phyloP scores from a whole-genome alignment of 2,113 vertebrate species.

The Brachionichthys hirsutus region DNA sequence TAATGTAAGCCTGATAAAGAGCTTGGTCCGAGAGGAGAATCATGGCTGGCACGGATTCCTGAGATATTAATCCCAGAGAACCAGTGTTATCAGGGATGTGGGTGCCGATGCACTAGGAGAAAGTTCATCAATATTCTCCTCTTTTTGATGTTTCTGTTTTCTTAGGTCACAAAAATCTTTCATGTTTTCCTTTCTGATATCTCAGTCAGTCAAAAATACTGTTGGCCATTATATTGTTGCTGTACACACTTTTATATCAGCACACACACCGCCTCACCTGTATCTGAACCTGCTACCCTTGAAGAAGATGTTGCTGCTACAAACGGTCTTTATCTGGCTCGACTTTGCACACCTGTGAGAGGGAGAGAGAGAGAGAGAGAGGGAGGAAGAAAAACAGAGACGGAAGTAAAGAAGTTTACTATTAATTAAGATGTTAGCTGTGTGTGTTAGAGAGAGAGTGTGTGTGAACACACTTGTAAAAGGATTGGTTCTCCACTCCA shows the following conservation, averaged over 20 bases:
- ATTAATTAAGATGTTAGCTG: too few species aligned
- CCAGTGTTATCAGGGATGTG: neutral
- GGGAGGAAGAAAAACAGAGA: slow-evolving; percentile 17
- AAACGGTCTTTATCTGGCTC: slow-evolving; percentile 97
- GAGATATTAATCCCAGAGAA: slow-evolving; percentile 35
- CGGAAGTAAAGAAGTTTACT: neutral
- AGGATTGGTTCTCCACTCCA: slow-evolving; percentile 97
- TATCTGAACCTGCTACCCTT: slow-evolving; percentile 98
- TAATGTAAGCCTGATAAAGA: slow-evolving; percentile 39
- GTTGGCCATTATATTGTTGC: too few species aligned
- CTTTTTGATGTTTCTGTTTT: too few species aligned
- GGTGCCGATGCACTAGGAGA: neutral
- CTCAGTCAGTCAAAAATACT: too few species aligned
- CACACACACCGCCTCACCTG: slow-evolving; percentile 78
- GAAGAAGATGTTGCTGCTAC: slow-evolving; percentile 98
- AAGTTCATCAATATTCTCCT: neutral
- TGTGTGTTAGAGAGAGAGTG: slow-evolving; percentile 8
- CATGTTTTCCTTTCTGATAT: too few species aligned
- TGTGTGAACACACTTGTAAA: slow-evolving; percentile 91
- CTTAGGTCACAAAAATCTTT: too few species aligned
- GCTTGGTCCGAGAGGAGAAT: slow-evolving; percentile 43
- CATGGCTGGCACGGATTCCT: slow-evolving; percentile 20
- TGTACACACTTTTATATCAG: too few species aligned
- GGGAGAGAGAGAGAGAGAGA: too few species aligned
- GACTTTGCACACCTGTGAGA: slow-evolving; percentile 92